These are phyloP conservation scores for Euzetes globulus DNA, from an alignment of 2,888 invertebrate genomes.

Conservation along the genomic window DNA sequence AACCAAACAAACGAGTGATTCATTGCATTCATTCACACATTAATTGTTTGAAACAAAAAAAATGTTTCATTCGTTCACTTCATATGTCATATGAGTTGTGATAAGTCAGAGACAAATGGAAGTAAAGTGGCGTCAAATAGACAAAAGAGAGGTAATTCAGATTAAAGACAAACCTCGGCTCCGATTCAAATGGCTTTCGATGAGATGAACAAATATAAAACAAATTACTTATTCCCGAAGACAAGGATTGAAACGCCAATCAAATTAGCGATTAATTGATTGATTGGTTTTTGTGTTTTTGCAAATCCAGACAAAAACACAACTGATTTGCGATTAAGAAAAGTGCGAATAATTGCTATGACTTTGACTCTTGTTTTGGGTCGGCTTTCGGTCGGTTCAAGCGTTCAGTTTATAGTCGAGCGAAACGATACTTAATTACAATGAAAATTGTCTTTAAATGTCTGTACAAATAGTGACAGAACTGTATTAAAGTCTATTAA, in stretches of 20 bases:
- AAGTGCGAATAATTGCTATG: background rate
- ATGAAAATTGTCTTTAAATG: too few relatives aligned
- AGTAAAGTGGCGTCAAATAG: background rate
- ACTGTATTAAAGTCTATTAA: too few relatives aligned
- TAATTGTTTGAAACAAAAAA: background rate
- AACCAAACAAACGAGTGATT: background rate
- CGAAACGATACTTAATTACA: too few relatives aligned
- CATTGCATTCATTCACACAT: background rate
- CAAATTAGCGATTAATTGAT: background rate
- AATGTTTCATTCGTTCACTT: background rate
- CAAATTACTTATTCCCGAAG: background rate
- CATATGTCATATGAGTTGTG: background rate
- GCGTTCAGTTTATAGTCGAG: too few relatives aligned
- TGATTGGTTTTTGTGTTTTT: slow-evolving; percentile 12
- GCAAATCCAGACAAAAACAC: background rate
- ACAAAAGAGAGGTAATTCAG: background rate
- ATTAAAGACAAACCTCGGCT: slow-evolving; percentile 18
- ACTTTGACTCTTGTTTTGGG: background rate
- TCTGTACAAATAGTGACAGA: too few relatives aligned
- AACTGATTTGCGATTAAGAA: too few relatives aligned
- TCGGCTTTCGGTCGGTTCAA: background rate
- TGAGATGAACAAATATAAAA: background rate
- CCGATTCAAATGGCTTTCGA: slow-evolving; percentile 22
- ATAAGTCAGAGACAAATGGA: background rate
- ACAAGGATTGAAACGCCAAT: too few relatives aligned